phyloP scores from a whole-genome alignment of 2,113 vertebrate genomes.

The Lichenostomus cassidix region DNA sequence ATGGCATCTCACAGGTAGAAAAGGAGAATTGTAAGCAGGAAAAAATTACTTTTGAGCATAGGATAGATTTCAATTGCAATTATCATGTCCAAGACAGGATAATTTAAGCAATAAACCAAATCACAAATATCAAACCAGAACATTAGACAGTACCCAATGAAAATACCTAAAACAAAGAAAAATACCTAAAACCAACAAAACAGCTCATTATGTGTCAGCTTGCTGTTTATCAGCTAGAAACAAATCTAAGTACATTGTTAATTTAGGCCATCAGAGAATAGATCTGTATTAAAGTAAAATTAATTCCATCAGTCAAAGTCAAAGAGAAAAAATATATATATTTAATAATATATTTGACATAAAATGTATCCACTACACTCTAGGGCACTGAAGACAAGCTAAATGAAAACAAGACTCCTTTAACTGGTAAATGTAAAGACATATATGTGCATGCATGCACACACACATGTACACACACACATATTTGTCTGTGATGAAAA shows the following conservation, averaged over 20 bases:
- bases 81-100: background rate
- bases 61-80: background rate
- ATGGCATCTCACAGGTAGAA: background rate
- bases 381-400: background rate
- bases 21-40: background rate
- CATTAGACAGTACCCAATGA: background rate
- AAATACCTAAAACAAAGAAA: conserved; percentile 27
- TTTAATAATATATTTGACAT: background rate
- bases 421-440: background rate
- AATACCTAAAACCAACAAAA: background rate
- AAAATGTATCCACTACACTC: background rate
- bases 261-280: conserved; percentile 27
- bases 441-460: background rate
- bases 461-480: background rate
- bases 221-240: conserved; percentile 37
- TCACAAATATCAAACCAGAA: background rate
- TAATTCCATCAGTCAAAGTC: conserved; percentile 41
- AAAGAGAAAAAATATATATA: background rate
- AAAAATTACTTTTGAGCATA: background rate
- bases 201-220: background rate
- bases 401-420: background rate
- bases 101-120: conserved; percentile 23
- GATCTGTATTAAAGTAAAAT: conserved; percentile 42
- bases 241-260: background rate
- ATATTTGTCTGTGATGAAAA: background rate